A percentile compares a stretch with the other conserved stretches of the same genome.
Evolutionary conservation across 2,888 invertebrate species (phyloP).

Genomic region (Caenorhabditis japonica): DNA sequence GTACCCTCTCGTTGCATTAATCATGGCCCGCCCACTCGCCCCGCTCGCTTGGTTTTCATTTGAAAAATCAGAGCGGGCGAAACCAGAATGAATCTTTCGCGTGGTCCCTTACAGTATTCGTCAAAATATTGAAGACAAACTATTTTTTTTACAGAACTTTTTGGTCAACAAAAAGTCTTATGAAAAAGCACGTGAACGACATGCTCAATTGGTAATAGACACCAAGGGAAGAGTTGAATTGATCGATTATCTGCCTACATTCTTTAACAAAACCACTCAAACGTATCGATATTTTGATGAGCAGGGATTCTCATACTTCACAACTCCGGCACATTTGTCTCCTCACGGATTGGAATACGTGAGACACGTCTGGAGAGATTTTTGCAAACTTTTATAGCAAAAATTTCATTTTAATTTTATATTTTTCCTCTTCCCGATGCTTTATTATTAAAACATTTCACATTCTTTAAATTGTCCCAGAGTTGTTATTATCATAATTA

Average conservation of each 20-base stretch:
- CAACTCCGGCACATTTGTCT: constrained; percentile 6
- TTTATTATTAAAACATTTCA: no score
- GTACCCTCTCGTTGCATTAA: no score
- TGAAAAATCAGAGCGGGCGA: no score
- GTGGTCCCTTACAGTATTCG: no score
- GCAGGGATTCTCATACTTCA: constrained; percentile 25
- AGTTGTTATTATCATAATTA: no score
- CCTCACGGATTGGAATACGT: constrained; percentile 32
- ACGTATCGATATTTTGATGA: constrained; percentile 38
- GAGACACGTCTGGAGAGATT: constrained; percentile 29
- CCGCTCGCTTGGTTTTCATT: no score
- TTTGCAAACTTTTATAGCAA: constrained; percentile 22
- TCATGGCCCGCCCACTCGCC: no score
- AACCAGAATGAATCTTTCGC: no score
- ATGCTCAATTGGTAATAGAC: constrained; percentile 4
- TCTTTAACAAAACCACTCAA: constrained; percentile 20
- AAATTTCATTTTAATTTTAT: no score
- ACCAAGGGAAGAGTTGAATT: not conserved
- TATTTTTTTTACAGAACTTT: not conserved
- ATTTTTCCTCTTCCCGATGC: no score
- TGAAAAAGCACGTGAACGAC: constrained; percentile 7
- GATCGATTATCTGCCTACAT: constrained; percentile 3
- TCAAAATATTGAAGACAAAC: not conserved
- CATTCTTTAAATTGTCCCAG: no score
- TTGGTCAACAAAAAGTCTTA: not conserved